phyloP scores from a whole-genome alignment of 2,888 invertebrate genomes.

The Spodoptera exigua region DNA sequence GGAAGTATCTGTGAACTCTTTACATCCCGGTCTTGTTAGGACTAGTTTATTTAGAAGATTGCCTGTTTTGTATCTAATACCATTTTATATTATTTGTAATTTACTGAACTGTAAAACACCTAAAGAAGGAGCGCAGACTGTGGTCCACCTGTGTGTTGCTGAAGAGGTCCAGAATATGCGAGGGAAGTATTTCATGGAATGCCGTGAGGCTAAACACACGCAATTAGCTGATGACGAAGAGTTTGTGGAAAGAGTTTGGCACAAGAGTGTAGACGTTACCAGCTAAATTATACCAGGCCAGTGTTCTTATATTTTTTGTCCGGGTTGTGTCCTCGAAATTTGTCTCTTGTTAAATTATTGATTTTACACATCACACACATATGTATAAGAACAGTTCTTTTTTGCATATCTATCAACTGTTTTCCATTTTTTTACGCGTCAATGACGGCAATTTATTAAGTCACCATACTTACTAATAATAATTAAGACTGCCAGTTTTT shows the following conservation, averaged over 20 bases:
- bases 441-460: too few relatives aligned
- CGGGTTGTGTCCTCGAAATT: too few relatives aligned
- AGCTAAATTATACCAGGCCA: neutral
- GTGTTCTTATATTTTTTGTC: too few relatives aligned
- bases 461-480: too few relatives aligned
- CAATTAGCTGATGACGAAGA: conserved; percentile 90
- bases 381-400: too few relatives aligned
- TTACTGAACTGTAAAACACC: conserved; percentile 90
- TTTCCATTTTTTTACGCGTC: too few relatives aligned
- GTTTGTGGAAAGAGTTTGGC: conserved; percentile 94
- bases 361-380: too few relatives aligned
- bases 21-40: conserved; percentile 95
- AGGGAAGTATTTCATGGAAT: conserved; percentile 94
- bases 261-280: conserved; percentile 74
- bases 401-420: too few relatives aligned
- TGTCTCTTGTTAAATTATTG: too few relatives aligned
- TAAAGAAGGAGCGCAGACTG: conserved; percentile 94
- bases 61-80: conserved; percentile 77
- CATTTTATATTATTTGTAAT: conserved; percentile 88
- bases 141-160: conserved; percentile 92
- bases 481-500: too few relatives aligned
- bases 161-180: conserved; percentile 91
- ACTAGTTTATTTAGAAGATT: conserved; percentile 93
- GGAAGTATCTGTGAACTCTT: conserved; percentile 93
- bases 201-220: conserved; percentile 89